Base-by-base conservation (phyloP, 2,888 invertebrate species). In the Limnephilus rhombicus region DNA sequence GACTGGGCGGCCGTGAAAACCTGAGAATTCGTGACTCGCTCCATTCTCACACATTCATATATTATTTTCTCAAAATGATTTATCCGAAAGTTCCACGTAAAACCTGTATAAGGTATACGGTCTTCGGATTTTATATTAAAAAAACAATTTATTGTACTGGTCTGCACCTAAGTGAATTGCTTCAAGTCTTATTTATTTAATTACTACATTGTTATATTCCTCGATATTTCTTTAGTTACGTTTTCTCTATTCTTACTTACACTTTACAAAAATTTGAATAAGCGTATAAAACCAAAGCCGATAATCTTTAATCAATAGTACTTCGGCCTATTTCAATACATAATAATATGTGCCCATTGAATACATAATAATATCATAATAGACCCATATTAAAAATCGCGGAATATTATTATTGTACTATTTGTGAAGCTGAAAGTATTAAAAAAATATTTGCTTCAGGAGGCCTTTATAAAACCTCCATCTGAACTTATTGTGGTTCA, bases 1-100 rank as follows among this genome's bases (percentile, higher is more conserved):
- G n/a, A 68, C 68, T 68, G 68, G 68, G 68, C 68, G 68, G 68
- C 68, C 68, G 68, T 68, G 68, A 68, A 68, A 68, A 68, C 68
- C 68, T 68, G 68, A 68, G 68, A 68, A 68, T 68, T 68, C 68
- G 68, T 68, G 68, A 68, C 68, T 68, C 68, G 68, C 68, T 68
- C 68, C 68, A 68, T 68, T 68, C 68, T 68, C 68, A 68, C 68
- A 68, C 68, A 68, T 68, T 68, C 68, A 24, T 68, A 68, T 68
- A 24, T n/a, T 68, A 68, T 68, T 68, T 68, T 68, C 68, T 24
- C 68, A 68, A 68, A 68, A 24, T 68, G 68, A 68, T 68, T 68
- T 68, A 68, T 68, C 24, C 9, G 9, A 68, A 68, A 68, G 68
- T 68, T 68, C 68, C 68, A 68, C 24, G n/a, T 68, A 68, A 68